Conservation (phyloP, 1,140 invertebrate species). For the Sminthurinus signatus region DNA sequence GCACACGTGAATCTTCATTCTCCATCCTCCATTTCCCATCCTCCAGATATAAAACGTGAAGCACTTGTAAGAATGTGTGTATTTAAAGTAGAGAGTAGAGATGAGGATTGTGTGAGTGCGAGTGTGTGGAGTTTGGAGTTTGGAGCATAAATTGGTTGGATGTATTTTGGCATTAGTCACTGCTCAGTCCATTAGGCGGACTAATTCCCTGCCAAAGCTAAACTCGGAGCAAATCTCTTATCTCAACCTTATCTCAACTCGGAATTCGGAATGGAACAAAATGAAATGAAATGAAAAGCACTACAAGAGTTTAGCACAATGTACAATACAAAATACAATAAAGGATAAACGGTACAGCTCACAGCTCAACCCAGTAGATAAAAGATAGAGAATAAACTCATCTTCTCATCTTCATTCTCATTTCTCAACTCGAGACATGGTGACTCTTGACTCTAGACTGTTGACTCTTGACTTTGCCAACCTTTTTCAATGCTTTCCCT, state of each 20-base stretch:
- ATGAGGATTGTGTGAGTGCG: no score
- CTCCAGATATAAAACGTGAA: not conserved
- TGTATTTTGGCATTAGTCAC: constrained; percentile 24
- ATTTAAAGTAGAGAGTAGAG: no score
- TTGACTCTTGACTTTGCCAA: not conserved
- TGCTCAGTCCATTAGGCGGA: constrained; percentile 36
- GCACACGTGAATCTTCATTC: not conserved
- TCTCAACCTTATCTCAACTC: constrained; percentile 29
- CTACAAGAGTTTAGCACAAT: not conserved
- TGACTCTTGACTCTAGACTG: no score
- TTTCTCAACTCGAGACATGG: no score
- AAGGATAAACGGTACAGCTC: not conserved
- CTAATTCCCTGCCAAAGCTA: constrained; percentile 38
- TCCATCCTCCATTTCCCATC: not conserved
- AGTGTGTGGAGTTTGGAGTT: not conserved
- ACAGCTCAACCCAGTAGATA: no score
- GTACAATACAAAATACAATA: not conserved
- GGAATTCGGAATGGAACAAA: not conserved
- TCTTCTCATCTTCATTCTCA: no score
- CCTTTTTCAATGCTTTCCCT: not conserved
- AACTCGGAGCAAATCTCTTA: constrained; percentile 33
- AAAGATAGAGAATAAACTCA: no score
- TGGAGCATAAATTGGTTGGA: not conserved
- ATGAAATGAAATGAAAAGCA: not conserved
- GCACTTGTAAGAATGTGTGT: no score